Conservation (phyloP, 2,888 invertebrate species). For the Chloroclystis v-ata region DNA sequence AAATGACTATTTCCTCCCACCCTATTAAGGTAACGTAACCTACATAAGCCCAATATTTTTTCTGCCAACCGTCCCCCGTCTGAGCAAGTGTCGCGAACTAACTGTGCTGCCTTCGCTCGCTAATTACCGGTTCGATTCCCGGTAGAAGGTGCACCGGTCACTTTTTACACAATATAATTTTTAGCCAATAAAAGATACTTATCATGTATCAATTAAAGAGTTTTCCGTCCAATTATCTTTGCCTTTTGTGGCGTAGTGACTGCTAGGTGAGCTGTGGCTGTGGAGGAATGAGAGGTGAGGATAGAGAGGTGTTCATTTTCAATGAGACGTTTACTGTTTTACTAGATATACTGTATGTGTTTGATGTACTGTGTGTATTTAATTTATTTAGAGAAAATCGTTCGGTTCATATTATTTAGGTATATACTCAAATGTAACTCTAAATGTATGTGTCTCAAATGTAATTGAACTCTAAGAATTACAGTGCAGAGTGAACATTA, state of each 20-base stretch:
- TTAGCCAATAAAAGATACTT: slow-evolving; percentile 58
- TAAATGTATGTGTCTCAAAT: no score
- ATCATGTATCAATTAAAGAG: slow-evolving; percentile 53
- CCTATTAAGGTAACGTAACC: no score
- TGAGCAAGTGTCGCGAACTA: slow-evolving; percentile 51
- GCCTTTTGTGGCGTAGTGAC: slow-evolving; percentile 31
- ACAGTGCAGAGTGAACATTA: no score
- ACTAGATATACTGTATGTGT: no score
- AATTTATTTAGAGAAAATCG: no score
- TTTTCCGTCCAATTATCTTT: slow-evolving; percentile 47
- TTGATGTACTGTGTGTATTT: no score
- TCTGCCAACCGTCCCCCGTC: slow-evolving; percentile 34
- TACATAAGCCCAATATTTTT: not conserved
- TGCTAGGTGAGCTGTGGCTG: slow-evolving; percentile 4
- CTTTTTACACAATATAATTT: slow-evolving; percentile 55
- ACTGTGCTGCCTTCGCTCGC: slow-evolving; percentile 48
- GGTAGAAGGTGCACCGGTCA: slow-evolving; percentile 39
- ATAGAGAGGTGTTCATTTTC: no score
- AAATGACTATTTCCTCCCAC: no score
- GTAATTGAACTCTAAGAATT: no score
- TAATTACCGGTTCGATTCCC: slow-evolving; percentile 64
- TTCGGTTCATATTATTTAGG: no score
- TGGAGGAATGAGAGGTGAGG: not conserved
- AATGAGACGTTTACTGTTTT: no score
- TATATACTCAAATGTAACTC: no score